Conservation (phyloP, 2,888 invertebrate genomes). For the Campoplex capitator region DNA sequence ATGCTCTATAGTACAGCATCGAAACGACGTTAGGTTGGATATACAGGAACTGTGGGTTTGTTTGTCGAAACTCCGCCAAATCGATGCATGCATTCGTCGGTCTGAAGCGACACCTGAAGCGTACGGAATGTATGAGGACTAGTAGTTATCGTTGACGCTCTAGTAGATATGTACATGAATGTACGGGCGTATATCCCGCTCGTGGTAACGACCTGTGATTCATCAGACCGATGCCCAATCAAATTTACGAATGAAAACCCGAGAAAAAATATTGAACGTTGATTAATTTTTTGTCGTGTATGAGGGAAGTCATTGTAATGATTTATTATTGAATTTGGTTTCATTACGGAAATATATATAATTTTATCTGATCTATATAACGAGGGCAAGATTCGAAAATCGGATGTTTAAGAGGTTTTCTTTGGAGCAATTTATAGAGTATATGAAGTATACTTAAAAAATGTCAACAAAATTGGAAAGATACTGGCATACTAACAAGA, state of each 20-base stretch:
- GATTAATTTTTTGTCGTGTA: background rate
- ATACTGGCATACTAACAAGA: background rate
- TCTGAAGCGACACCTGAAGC: conserved; percentile 33
- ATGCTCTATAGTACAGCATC: conserved; percentile 34
- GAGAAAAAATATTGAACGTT: background rate
- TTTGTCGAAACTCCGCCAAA: conserved; percentile 53
- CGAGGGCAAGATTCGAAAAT: background rate
- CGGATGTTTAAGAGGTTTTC: background rate
- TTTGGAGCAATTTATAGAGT: background rate
- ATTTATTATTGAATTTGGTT: background rate
- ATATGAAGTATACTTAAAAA: background rate
- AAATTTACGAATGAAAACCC: background rate
- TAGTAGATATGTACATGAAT: conserved; percentile 29
- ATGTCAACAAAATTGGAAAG: background rate
- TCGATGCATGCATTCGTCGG: conserved; percentile 47
- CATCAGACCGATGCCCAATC: conserved; percentile 1
- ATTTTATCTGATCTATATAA: background rate
- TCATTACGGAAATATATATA: background rate
- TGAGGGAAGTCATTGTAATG: background rate
- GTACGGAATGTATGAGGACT: conserved; percentile 1
- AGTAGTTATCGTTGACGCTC: conserved; percentile 35
- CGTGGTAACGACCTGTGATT: conserved; percentile 18
- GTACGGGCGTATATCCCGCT: background rate
- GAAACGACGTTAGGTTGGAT: conserved; percentile 52
- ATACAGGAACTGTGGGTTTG: conserved; percentile 50